phyloP scores from a whole-genome alignment of 2,888 invertebrate genomes.

The Bursaphelenchus okinawaensis region DNA sequence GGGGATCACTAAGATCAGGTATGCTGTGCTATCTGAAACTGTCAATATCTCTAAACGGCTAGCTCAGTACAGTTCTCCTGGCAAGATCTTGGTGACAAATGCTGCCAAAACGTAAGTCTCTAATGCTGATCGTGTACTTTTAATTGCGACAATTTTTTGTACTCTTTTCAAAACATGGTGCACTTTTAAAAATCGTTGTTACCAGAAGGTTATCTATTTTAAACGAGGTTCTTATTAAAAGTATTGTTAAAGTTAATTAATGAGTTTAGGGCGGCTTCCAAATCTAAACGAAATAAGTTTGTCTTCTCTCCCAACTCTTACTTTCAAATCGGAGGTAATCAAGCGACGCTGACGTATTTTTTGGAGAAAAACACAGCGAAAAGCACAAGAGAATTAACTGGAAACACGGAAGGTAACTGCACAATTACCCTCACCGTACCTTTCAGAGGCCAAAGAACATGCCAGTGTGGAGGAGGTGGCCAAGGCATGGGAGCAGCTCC shows the following conservation, averaged over 20 bases:
- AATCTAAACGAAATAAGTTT: conserved; percentile 36
- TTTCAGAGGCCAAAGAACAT: conserved; percentile 23
- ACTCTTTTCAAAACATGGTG: too few species aligned
- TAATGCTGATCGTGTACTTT: too few species aligned
- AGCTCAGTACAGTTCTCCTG: conserved; percentile 28
- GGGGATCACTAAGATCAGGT: conserved; percentile 47
- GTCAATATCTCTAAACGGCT: conserved; percentile 37
- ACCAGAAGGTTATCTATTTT: background rate
- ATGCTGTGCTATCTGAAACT: conserved; percentile 47
- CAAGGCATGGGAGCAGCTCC: background rate
- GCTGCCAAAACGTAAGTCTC: conserved; percentile 42
- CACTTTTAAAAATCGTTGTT: too few species aligned
- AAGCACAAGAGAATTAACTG: conserved; percentile 43
- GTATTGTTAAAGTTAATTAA: background rate
- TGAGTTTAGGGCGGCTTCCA: conserved; percentile 38
- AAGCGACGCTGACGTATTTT: conserved; percentile 37
- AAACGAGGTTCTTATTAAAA: background rate
- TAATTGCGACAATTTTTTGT: too few species aligned
- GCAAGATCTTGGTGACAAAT: conserved; percentile 44
- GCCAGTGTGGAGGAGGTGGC: conserved; percentile 36
- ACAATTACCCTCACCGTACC: background rate
- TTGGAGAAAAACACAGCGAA: conserved; percentile 46
- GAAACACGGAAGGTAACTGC: conserved; percentile 31
- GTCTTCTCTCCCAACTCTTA: conserved; percentile 44
- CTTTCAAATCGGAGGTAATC: conserved; percentile 32